Evolutionary conservation across 2,888 invertebrate genomes (phyloP).

Genomic region (Limnephilus marmoratus): DNA sequence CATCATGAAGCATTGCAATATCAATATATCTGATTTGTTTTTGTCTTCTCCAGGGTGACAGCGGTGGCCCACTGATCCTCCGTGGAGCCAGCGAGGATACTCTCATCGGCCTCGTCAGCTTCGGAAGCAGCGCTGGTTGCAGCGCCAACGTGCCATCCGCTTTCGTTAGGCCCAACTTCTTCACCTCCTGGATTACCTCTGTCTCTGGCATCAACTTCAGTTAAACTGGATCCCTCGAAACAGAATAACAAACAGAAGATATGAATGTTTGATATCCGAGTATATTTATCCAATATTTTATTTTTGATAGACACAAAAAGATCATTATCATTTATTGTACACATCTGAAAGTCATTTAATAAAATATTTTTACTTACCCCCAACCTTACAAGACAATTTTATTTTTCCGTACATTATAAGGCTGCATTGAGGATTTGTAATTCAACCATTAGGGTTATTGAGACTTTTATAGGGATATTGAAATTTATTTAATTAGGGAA

Average conservation of each 20-base stretch:
- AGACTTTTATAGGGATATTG: too few relatives aligned
- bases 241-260: neutral
- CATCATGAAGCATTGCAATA: neutral
- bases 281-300: too few relatives aligned
- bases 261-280: neutral
- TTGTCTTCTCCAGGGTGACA: constrained; percentile 70
- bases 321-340: neutral
- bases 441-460: too few relatives aligned
- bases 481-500: too few relatives aligned
- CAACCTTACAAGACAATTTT: too few relatives aligned
- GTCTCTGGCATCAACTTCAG: constrained; percentile 50
- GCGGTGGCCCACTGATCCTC: constrained; percentile 70
- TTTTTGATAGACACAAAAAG: neutral
- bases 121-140: constrained; percentile 71
- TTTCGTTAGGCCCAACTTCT: constrained; percentile 51
- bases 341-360: neutral
- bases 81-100: constrained; percentile 71
- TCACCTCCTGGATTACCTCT: constrained; percentile 57
- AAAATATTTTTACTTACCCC: neutral
- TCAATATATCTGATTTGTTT: neutral
- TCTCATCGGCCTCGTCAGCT: constrained; percentile 73
- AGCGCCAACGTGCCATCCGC: constrained; percentile 70
- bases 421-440: too few relatives aligned
- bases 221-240: neutral
- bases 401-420: too few relatives aligned